A percentile compares a stretch with the other conserved stretches of the same genome.
These are phyloP conservation scores for Lepetodrilus schrolli DNA, from an alignment of 2,888 invertebrate species.

Conservation along the genomic window DNA sequence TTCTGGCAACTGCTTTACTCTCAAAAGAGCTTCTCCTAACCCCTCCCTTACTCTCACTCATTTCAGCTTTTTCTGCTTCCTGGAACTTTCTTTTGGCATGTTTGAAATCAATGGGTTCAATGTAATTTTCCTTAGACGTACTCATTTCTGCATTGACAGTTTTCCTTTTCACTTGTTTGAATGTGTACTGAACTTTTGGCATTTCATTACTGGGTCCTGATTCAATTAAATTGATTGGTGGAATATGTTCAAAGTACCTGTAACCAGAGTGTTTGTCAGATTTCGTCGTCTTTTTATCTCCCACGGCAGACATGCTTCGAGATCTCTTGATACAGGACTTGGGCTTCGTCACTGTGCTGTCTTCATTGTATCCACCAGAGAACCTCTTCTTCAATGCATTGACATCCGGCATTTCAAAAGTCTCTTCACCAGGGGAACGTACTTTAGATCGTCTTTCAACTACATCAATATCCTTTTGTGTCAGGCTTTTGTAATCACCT, in stretches of 20 bases:
- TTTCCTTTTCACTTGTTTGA: too few species aligned
- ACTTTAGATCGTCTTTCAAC: background rate
- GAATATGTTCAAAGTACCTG: too few species aligned
- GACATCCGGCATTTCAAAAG: background rate
- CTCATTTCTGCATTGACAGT: background rate
- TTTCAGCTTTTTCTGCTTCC: background rate
- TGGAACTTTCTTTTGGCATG: conserved; percentile 1
- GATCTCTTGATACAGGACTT: background rate
- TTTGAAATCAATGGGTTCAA: background rate
- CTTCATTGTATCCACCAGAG: background rate
- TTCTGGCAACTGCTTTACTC: background rate
- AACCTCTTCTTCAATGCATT: background rate
- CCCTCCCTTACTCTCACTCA: background rate
- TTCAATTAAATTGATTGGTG: too few species aligned
- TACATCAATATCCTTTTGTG: background rate
- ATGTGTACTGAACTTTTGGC: background rate
- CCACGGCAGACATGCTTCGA: background rate
- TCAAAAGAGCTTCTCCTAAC: conserved; percentile 1
- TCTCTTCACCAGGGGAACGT: background rate
- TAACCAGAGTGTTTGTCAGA: background rate
- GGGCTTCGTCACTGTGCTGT: background rate
- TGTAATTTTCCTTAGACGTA: background rate
- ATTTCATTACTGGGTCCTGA: too few species aligned
- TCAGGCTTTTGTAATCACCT: background rate
- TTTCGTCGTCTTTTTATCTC: background rate